Conservation (phyloP, 2,888 invertebrate species). For the Heteromyza rotundicornis region DNA sequence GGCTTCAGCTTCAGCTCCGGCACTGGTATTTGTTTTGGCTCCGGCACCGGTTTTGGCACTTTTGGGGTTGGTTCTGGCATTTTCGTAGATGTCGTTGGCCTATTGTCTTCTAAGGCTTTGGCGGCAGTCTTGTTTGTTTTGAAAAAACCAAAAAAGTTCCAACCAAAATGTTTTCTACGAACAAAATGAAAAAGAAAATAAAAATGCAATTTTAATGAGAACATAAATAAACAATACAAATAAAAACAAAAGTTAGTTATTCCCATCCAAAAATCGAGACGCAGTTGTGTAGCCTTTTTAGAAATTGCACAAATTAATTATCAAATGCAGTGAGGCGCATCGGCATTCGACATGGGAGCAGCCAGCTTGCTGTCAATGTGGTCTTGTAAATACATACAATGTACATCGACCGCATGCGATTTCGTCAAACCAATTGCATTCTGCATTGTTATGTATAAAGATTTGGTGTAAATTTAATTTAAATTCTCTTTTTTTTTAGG, state of each 20-base stretch:
- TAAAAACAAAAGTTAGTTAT: constrained; percentile 25
- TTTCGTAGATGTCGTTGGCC: constrained; percentile 25
- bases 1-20: constrained; percentile 22
- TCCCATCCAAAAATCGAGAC: no score
- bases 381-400: no score
- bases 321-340: neutral
- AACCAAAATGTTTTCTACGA: constrained; percentile 60
- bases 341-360: neutral
- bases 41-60: constrained; percentile 24
- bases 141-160: constrained; percentile 59
- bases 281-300: no score
- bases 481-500: no score
- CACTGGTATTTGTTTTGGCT: constrained; percentile 27
- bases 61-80: constrained; percentile 19
- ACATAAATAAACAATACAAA: constrained; percentile 25
- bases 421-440: no score
- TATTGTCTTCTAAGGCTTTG: constrained; percentile 50
- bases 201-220: constrained; percentile 30
- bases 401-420: no score
- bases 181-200: constrained; percentile 35
- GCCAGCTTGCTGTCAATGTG: neutral
- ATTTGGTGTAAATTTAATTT: no score
- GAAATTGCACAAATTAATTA: neutral
- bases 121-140: constrained; percentile 50
- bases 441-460: no score